Evolutionary conservation across 2,797 vertebrate genomes (phyloP).

Genomic region (Luscinia luscinia): DNA sequence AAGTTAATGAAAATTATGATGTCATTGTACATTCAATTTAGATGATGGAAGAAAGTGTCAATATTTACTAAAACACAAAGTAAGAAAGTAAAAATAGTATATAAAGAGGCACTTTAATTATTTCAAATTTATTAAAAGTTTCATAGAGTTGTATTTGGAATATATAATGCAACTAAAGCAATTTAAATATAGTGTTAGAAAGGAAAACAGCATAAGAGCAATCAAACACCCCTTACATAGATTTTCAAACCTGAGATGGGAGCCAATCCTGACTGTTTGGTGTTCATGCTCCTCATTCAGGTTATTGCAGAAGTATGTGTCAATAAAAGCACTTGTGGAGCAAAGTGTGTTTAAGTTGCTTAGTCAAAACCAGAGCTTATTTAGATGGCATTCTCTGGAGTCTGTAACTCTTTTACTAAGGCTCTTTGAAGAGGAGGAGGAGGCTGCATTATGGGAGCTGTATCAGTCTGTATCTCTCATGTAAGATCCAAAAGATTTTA

Average conservation of each 20-base stretch:
- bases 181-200: background rate
- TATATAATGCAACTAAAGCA: background rate
- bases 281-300: background rate
- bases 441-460: background rate
- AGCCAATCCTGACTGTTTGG: background rate
- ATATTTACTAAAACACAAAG: background rate
- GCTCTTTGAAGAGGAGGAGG: background rate
- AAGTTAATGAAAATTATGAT: background rate
- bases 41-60: background rate
- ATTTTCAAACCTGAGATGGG: background rate
- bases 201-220: background rate
- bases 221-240: background rate
- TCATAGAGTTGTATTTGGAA: background rate
- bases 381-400: background rate
- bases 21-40: background rate
- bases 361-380: background rate
- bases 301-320: background rate
- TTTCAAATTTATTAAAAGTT: background rate
- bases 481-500: background rate
- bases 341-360: background rate
- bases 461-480: background rate
- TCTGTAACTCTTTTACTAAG: background rate
- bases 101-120: background rate
- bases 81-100: background rate
- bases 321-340: background rate